These are phyloP conservation scores for fruit fly (Drosophila melanogaster) DNA, from an alignment of 1,140 invertebrate genomes.

Conservation along the genomic window Release_6_plus_ISO1_MT NT_033777.3:9895501-9896000, in stretches of 20 bases:
- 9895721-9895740: slow-evolving; percentile 9
- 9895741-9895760: slow-evolving; percentile 44
- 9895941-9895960: slow-evolving; percentile 68
- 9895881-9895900: slow-evolving; percentile 76
- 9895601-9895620: not conserved
- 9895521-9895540: slow-evolving; percentile 64
- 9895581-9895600: slow-evolving; percentile 45
- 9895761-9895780: slow-evolving; percentile 58
- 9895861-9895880: slow-evolving; percentile 45
- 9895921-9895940: slow-evolving; percentile 76
- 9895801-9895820: slow-evolving; percentile 34
- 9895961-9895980: slow-evolving; percentile 50
- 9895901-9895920: slow-evolving; percentile 75
- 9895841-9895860: slow-evolving; percentile 11
- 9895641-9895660: slow-evolving; percentile 5
- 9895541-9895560: slow-evolving; percentile 50
- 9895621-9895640: not conserved
- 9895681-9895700: not conserved
- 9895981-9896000: slow-evolving; percentile 58
- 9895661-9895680: slow-evolving; percentile 11
- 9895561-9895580: slow-evolving; percentile 22
- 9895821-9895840: slow-evolving; percentile 25
- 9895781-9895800: slow-evolving; percentile 40
- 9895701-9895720: slow-evolving; percentile 5
- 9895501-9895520: slow-evolving; percentile 56